Base-by-base conservation (phyloP, 2,113 vertebrate genomes). In the Microtus montanus region DNA sequence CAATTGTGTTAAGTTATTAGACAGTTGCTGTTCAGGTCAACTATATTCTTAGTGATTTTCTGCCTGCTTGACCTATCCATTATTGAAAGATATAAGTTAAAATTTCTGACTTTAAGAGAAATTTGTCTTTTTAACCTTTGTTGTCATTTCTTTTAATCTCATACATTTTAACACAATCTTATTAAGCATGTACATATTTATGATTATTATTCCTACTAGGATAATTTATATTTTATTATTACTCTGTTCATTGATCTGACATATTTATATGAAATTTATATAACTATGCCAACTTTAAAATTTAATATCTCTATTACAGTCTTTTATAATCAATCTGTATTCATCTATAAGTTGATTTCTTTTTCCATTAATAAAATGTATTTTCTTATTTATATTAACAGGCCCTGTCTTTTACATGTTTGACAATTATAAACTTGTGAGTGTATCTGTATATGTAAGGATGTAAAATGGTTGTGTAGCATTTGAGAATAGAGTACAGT, bases 21-120 rank as follows among this genome's bases (percentile, higher is more conserved):
- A 63, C 68, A 44, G 22, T 6, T 94, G 38, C 44, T 73, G 1
- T 91, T 82, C 26, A 91, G 35, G 38, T 93, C 68, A 83, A 54
- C 22, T 94, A 7, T 93, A 78, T 91, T 52, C 30, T 68, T 80
- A 88, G 47, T 79, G 22, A 95, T 92, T 90, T 96, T 90, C 52
- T 95, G 24, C 71, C 75, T 91, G 22, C 33, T 93, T 96, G 33
- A 70, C 54, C 49, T 86, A 64, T 89, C 68, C 91, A 63, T 93
- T 86, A 91, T 41, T 82, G 41, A 86, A 89, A 30, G 38, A 54
- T 49, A 13, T 24, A 28, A 26, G 9, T 75, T 88, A 66, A 87
- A 70, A 41, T 79, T 11, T 85, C 66, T 24, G 90, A 54, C 64
- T 90, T 85, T 85, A 86, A 44, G 28, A 70, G 10, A 85, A 66